Evolutionary conservation across 2,113 vertebrate species (phyloP), one percentile per base, ranked within the genome.

Genomic region (Colistium nudipinnis): DNA sequence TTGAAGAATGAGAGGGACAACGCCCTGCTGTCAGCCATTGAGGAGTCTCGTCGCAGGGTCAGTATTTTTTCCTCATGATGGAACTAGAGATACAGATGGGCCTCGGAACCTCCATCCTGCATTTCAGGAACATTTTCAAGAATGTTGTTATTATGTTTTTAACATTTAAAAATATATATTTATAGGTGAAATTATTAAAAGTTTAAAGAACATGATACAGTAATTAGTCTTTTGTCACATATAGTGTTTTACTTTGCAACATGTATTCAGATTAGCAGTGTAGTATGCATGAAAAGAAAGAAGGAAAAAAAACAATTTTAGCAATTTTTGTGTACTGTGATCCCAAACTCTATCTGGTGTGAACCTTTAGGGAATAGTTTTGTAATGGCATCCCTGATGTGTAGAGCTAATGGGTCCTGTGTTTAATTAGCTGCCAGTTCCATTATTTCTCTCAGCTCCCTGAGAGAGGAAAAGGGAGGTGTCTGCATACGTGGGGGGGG

Each of bases 1-100:
- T 82, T 98, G 77, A 99, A 99, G 88, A 99, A 99, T 85, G 97
- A 99, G 88, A 94, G 97, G 82, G 98, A 99, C 86, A 99, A 99
- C 93, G 96, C 96, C 27, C 89, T 99, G 75, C 90, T 99, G 62
- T 97, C 97, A 9, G 97, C 96, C 83, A 99, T 98, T 45, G 97
- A 99, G 81, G 97, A 99, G 85, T 99, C 96, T 19, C 94, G 97
- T 70, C 97, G 95, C 89, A 95, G 95, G 94, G 97, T 99, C 88
- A 93, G 97, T 93, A 70, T 81, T 78, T 59, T 39, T 20, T 64
- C n/a, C 65, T 49, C 4, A 3, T 12, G 31, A 39, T 3, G 30
- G 55, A 38, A 45, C 43, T n/a, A 64, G 8, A 51, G 17, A 35
- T 27, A n/a, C 4, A 11, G 10, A 48, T 7, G 19, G 6, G 4